Evolutionary conservation across 2,113 vertebrate genomes (phyloP).

Genomic region (Tursiops truncatus): DNA sequence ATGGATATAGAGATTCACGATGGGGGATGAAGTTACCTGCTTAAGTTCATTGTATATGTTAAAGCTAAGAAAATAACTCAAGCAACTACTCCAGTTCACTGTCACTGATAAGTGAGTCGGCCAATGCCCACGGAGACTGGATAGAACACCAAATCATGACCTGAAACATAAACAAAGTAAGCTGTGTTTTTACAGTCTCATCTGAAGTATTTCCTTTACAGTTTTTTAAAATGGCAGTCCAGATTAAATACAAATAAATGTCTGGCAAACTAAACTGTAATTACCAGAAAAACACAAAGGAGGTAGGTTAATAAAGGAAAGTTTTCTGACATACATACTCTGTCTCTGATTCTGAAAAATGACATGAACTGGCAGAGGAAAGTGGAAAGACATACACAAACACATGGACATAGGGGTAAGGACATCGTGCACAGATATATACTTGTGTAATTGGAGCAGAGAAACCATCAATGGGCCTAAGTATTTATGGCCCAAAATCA

Average conservation of each 20-base stretch:
- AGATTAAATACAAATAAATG: background rate
- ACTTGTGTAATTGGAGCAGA: background rate
- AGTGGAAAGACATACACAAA: background rate
- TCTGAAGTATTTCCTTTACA: background rate
- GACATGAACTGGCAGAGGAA: background rate
- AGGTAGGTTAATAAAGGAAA: background rate
- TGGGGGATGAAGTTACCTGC: background rate
- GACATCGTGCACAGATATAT: background rate
- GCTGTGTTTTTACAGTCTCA: background rate
- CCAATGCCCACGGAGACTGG: background rate
- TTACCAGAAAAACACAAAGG: background rate
- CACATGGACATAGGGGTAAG: background rate
- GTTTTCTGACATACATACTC: background rate
- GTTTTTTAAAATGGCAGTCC: background rate
- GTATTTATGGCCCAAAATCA: background rate
- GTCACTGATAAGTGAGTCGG: background rate
- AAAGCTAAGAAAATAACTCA: conserved; percentile 35
- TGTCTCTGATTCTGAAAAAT: background rate
- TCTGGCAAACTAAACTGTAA: background rate
- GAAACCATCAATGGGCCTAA: background rate
- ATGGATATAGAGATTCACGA: background rate
- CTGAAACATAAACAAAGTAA: background rate
- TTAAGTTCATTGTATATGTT: background rate
- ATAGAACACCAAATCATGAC: background rate
- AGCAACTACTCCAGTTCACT: background rate